phyloP scores from a whole-genome alignment of 2,888 invertebrate species.

The Ornithoptera priamus region DNA sequence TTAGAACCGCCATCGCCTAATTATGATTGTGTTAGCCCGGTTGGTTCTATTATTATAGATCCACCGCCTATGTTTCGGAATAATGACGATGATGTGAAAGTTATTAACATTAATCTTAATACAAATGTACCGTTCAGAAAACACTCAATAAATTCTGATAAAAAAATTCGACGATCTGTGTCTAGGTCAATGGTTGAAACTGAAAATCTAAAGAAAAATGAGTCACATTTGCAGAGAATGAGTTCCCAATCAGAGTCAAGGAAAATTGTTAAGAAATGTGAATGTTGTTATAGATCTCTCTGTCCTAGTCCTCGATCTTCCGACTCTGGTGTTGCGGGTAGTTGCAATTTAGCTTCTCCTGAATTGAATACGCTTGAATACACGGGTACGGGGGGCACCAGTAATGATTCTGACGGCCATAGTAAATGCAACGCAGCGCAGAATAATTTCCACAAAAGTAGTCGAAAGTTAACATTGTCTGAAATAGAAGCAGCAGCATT shows the following conservation, averaged over 20 bases:
- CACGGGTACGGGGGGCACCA: conserved; percentile 47
- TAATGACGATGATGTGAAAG: conserved; percentile 63
- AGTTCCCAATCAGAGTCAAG: conserved; percentile 70
- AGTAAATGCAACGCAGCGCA: conserved; percentile 60
- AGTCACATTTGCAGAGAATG: conserved; percentile 61
- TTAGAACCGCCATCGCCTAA: conserved; percentile 70
- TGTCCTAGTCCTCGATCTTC: conserved; percentile 87
- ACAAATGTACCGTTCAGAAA: conserved; percentile 69
- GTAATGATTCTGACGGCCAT: conserved; percentile 63
- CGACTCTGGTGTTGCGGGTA: conserved; percentile 92
- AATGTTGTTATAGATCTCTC: conserved; percentile 81
- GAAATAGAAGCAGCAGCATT: conserved; percentile 82
- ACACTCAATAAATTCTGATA: conserved; percentile 82
- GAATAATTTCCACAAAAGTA: conserved; percentile 54
- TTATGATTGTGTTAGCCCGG: conserved; percentile 46
- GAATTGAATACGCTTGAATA: conserved; percentile 79
- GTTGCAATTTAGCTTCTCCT: conserved; percentile 86
- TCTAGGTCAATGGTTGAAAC: conserved; percentile 72
- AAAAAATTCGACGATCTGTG: conserved; percentile 72
- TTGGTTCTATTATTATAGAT: conserved; percentile 68
- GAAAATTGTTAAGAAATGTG: conserved; percentile 67
- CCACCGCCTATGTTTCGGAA: conserved; percentile 83
- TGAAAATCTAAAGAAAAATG: conserved; percentile 57
- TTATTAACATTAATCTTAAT: conserved; percentile 68
- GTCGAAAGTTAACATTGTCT: conserved; percentile 73